Conservation (phyloP, 2,888 invertebrate species). For the Parapristionchus giblindavisi region DNA sequence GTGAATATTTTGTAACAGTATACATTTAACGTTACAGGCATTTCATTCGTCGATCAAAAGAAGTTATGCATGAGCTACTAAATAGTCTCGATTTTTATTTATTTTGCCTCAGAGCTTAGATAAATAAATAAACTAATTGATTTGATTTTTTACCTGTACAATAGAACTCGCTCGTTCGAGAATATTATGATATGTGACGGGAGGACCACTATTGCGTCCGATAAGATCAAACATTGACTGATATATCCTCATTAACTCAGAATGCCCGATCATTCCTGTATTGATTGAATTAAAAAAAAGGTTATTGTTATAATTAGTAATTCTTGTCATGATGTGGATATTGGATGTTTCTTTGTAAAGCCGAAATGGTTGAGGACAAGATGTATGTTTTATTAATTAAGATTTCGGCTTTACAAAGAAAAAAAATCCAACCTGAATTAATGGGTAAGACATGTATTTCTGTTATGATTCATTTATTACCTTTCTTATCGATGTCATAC, state of each 20-base stretch:
- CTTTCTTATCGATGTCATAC: constrained; percentile 58
- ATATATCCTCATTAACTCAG: constrained; percentile 23
- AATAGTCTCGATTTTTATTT: neutral
- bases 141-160: constrained; percentile 42
- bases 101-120: neutral
- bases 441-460: constrained; percentile 19
- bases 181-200: constrained; percentile 40
- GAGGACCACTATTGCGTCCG: constrained; percentile 28
- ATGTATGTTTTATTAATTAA: too few species aligned
- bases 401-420: too few species aligned
- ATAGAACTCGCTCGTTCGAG: constrained; percentile 44
- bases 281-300: neutral
- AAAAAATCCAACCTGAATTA: neutral
- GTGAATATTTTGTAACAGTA: neutral
- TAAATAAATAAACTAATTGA: too few species aligned
- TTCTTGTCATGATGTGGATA: too few species aligned
- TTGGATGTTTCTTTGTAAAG: too few species aligned
- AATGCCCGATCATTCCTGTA: constrained; percentile 31
- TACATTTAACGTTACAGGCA: too few species aligned
- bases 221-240: constrained; percentile 36
- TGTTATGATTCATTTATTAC: constrained; percentile 45
- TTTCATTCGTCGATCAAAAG: too few species aligned
- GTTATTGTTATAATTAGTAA: too few species aligned
- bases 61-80: neutral
- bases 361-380: too few species aligned